Base-by-base conservation (phyloP, 2,113 vertebrate species). In the Oreochromis aureus region DNA sequence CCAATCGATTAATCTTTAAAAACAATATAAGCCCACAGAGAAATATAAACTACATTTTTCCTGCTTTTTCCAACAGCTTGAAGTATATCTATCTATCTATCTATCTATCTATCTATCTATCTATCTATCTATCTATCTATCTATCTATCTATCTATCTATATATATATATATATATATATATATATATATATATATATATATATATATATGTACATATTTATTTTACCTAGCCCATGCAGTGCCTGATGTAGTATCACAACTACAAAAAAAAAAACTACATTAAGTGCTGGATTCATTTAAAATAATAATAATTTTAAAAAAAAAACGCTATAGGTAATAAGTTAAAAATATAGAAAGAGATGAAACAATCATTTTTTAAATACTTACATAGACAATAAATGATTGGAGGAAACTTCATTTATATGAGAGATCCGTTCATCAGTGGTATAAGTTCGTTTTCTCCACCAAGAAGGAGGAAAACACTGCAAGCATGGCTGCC, bases 401-500 rank as follows among this genome's bases (percentile, higher is more conserved):
- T 5, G 36, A 76, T 19, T 27, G 19, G 34, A 54, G 5, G 30
- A 87, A 53, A 53, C 44, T 76, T 46, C 87, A 36, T 83, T 22
- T 61, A 46, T n/a, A 78, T 58, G 51, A 82, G 11, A 69, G 59
- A 24, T 92, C 89, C 91, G 7, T 85, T 51, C 46, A 80, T n/a
- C 19, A 36, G 87, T 61, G 89, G 78, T 89, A 56, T 10, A 58
- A 36, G 24, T 83, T 79, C 18, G 19, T 53, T 86, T 81, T 55
- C 53, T 73, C 71, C 66, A 69, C 15, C 6, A 84, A 83, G 36
- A 27, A 86, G 41, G 80, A 84, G 66, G 53, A 79, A 22, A 22
- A 73, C 81, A 11, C 86, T 91, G 88, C 91, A 87, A 53, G 24
- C 87, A 92, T 91, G 92, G 89, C 94, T 95, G 95, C 93, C 92